Evolutionary conservation across 2,113 vertebrate species (phyloP).

Genomic region (Anarhynchus alexandrinus): DNA sequence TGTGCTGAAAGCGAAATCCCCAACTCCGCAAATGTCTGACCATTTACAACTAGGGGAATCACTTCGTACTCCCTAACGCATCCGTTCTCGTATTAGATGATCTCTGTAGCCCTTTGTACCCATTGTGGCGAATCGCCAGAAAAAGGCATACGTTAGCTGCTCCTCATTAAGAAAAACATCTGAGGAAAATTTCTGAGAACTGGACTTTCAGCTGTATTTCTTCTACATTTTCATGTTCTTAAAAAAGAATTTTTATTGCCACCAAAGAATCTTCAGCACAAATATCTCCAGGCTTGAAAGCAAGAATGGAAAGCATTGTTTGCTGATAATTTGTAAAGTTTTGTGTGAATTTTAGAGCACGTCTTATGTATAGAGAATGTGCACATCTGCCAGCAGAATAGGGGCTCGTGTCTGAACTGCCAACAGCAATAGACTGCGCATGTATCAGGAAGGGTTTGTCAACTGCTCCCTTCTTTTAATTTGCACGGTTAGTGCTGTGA

Average conservation of each 20-base stretch:
- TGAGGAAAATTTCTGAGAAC: slow-evolving; percentile 27
- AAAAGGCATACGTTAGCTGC: background rate
- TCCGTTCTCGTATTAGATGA: background rate
- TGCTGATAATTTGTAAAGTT: slow-evolving; percentile 21
- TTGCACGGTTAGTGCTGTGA: slow-evolving; percentile 81
- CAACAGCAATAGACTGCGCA: slow-evolving; percentile 49
- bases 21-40: background rate
- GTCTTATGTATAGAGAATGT: background rate
- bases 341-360: slow-evolving; percentile 10
- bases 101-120: slow-evolving; percentile 24
- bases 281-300: slow-evolving; percentile 8
- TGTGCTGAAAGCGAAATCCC: background rate
- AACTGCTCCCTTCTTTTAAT: slow-evolving; percentile 66
- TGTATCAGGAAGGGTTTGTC: slow-evolving; percentile 65
- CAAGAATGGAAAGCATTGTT: slow-evolving; percentile 26
- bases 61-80: background rate
- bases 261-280: background rate
- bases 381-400: slow-evolving; percentile 30
- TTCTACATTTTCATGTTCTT: background rate
- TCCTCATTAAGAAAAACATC: slow-evolving; percentile 34
- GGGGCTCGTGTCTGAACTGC: slow-evolving; percentile 48
- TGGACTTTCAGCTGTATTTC: slow-evolving; percentile 1
- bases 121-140: background rate
- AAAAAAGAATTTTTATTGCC: background rate
- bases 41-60: background rate